Conservation (phyloP, 2,113 vertebrate genomes). For the Ailurus styani region DNA sequence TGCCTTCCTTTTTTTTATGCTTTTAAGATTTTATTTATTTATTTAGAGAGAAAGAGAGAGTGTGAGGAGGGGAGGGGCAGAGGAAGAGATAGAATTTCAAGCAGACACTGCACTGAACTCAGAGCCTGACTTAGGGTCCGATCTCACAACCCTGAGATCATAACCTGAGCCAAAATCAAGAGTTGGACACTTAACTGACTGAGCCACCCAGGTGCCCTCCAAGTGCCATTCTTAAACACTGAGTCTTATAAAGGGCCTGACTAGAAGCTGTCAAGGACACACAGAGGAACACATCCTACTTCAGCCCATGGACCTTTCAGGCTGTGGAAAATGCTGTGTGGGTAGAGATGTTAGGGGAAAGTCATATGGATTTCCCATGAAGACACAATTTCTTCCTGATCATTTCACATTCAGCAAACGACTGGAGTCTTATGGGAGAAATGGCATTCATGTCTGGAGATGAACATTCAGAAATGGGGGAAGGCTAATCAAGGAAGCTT, state of each 20-base stretch:
- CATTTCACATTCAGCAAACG: background rate
- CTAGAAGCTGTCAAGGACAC: background rate
- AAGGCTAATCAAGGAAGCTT: background rate
- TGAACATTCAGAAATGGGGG: background rate
- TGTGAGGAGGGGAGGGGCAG: background rate
- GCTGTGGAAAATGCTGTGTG: accelerated
- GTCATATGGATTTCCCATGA: background rate
- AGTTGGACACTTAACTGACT: background rate
- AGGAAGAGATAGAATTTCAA: background rate
- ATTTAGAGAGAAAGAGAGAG: background rate
- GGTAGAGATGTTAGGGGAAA: background rate
- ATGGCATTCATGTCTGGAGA: background rate
- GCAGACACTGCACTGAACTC: background rate
- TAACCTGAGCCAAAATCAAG: background rate
- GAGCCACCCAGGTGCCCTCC: background rate
- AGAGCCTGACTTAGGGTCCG: background rate
- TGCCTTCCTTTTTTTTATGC: background rate
- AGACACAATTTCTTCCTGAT: background rate
- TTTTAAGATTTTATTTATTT: background rate
- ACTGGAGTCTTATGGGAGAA: background rate
- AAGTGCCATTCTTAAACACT: background rate
- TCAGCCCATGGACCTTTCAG: background rate
- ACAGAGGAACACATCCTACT: background rate
- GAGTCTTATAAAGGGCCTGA: no score
- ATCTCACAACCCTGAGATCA: background rate